Base-by-base conservation (phyloP, 1,140 invertebrate species). In the Spodoptera litura region DNA sequence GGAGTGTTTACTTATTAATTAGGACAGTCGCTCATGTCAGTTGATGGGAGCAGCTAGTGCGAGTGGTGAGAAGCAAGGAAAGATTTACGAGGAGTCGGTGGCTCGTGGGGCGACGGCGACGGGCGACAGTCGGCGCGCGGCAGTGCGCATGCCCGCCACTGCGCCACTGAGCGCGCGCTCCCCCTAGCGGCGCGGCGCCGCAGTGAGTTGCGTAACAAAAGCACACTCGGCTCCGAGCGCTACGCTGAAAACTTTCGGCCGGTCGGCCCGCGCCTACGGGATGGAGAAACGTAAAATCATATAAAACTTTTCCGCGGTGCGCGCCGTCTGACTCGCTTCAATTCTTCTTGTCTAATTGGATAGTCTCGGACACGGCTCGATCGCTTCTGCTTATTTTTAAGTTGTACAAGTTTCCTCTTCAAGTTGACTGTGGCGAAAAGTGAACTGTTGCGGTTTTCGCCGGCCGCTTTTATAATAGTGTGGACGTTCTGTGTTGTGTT, bases 171-270 rank as follows among this genome's bases (percentile, higher is more conserved):
- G 79, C 85, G 84, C 85, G 87, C 88, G 85, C 86, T 90, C 91
- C 93, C 92, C 88, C 91, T 93, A 88, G 92, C 89, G 91, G 92
- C 86, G 82, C 85, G 79, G 81, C 89, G 86, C 81, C 89, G 92
- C 91, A 94, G 89, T 91, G 86, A 88, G 81, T 94, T 94, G 91
- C 91, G 93, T 93, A 94, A 94, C 93, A 91, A 90, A 88, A 90
- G 89, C 91, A 91, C 91, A 93, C 87, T 93, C 89, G 91, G 81
- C 87, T 90, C 82, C 87, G 79, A 86, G 86, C 90, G 86, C 83
- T 85, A 80, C 86, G 85, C 89, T 86, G 88, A 90, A 91, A 92
- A 93, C 90, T 92, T 90, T 91, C 86, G 83, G 86, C 75, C 81
- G 84, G 85, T 66, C 79, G 84, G 86, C 85, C 81, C 87, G 89